These are phyloP conservation scores for Miniopterus natalensis DNA, from an alignment of 2,113 vertebrate genomes.

Conservation along the genomic window DNA sequence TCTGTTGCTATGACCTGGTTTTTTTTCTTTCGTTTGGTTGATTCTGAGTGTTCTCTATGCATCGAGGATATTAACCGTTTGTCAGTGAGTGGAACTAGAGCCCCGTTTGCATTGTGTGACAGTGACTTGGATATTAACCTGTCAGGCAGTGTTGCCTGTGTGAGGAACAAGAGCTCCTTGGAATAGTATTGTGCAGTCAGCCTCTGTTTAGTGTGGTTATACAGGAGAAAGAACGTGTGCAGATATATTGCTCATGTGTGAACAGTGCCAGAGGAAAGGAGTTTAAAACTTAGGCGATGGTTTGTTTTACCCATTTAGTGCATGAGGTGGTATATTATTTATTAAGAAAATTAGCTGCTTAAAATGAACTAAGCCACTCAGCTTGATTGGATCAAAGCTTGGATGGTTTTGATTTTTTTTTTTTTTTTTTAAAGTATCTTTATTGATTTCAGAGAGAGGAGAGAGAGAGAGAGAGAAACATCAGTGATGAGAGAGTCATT, in stretches of 20 bases:
- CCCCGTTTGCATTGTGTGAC: too few species aligned
- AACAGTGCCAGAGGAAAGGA: neutral
- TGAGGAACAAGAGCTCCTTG: neutral
- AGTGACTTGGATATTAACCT: neutral
- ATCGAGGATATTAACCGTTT: neutral
- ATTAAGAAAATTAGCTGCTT: slow-evolving; percentile 17
- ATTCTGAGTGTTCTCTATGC: neutral
- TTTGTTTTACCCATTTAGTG: neutral
- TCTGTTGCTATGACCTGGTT: neutral
- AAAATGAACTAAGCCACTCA: neutral
- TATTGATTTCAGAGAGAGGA: too few species aligned
- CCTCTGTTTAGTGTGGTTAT: neutral
- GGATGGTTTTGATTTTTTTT: neutral
- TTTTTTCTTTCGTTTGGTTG: neutral
- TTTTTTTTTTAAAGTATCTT: too few species aligned
- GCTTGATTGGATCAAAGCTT: neutral
- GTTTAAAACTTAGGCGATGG: too few species aligned
- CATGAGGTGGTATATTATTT: neutral
- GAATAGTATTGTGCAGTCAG: fast-evolving
- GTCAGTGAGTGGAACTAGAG: neutral
- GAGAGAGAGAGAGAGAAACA: too few species aligned
- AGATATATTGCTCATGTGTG: neutral
- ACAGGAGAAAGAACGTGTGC: neutral
- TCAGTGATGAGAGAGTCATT: too few species aligned
- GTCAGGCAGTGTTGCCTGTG: neutral